Evolutionary conservation across 2,113 vertebrate species (phyloP), one percentile per base, ranked within the genome.

Genomic region (Ammospiza caudacuta): DNA sequence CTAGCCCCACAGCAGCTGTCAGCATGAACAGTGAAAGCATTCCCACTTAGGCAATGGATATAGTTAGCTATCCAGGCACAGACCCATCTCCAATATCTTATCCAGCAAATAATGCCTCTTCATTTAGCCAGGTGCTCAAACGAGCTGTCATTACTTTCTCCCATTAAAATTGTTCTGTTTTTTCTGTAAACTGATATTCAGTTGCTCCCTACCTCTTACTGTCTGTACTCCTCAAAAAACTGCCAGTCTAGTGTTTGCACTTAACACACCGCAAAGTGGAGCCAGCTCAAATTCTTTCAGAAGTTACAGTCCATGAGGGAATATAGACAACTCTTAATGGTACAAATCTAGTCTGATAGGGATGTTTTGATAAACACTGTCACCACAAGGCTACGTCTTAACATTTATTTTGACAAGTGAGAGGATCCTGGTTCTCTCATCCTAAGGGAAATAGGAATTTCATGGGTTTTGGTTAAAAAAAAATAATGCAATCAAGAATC

Each of bases 161-260:
- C 39, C 23, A 39, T 41, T 16, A 81, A 89, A 89, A 68, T 83
- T 18, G 35, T 20, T 19, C 8, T 31, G 5, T 66, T 89, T 84
- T 76, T 12, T 69, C 37, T 62, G 63, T 21, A 72, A 95, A 91
- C 4, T 69, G 37, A 35, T 83, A 62, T 16, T 72, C 31, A 62
- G 0, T 6, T 3, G 0, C 9, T 57, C 13, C 69, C 9, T 9
- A 57, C 15, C 13, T 3, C 9, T 59, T 63, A 24, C 4, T 20
- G 2, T 68, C 12, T 47, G 9, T 4, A 22, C 5, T 58, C 51
- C 37, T 46, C 33, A 51, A 51, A 87, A 84, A 41, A 31, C 6
- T 58, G 8, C 15, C n/a, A 35, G 7, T 64, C 41, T 52, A 35
- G 6, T 20, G 6, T 35, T 51, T 66, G 55, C 1, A 0, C 11